These are phyloP conservation scores for Polydesmus complanatus DNA, from an alignment of 2,888 invertebrate species.

Conservation along the genomic window DNA sequence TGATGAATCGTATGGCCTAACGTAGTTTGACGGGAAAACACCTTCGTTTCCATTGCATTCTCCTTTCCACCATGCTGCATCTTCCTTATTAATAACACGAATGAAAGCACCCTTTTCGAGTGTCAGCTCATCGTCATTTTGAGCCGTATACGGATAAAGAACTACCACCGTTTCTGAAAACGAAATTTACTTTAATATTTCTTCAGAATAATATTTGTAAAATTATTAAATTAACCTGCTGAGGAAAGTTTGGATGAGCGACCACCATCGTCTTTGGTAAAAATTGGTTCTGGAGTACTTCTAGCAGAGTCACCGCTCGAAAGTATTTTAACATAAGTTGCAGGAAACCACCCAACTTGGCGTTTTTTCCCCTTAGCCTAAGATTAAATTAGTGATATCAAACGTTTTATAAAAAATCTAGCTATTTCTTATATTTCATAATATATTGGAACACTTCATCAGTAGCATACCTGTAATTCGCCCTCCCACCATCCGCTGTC, in stretches of 20 bases:
- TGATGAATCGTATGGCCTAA: constrained; percentile 39
- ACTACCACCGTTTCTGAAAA: constrained; percentile 71
- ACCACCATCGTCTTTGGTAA: background rate
- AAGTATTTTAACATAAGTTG: constrained; percentile 75
- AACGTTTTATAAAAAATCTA: no score
- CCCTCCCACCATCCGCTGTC: constrained; percentile 99
- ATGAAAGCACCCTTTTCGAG: constrained; percentile 86
- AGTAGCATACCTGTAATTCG: constrained; percentile 62
- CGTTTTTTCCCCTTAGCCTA: constrained; percentile 62
- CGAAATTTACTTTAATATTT: background rate
- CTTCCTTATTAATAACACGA: constrained; percentile 74
- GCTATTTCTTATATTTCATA: no score
- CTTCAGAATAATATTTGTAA: background rate
- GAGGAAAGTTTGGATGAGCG: background rate
- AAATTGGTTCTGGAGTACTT: constrained; percentile 29
- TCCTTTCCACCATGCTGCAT: constrained; percentile 97
- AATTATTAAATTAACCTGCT: background rate
- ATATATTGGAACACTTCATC: no score
- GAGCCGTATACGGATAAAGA: constrained; percentile 81
- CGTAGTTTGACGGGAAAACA: constrained; percentile 92
- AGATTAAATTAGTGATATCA: constrained; percentile 21
- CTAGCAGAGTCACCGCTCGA: constrained; percentile 26
- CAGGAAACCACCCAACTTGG: constrained; percentile 98
- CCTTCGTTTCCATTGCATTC: constrained; percentile 81
- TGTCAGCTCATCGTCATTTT: constrained; percentile 86